These are phyloP conservation scores for Bombus confusus DNA, from an alignment of 1,140 invertebrate species.

Conservation along the genomic window DNA sequence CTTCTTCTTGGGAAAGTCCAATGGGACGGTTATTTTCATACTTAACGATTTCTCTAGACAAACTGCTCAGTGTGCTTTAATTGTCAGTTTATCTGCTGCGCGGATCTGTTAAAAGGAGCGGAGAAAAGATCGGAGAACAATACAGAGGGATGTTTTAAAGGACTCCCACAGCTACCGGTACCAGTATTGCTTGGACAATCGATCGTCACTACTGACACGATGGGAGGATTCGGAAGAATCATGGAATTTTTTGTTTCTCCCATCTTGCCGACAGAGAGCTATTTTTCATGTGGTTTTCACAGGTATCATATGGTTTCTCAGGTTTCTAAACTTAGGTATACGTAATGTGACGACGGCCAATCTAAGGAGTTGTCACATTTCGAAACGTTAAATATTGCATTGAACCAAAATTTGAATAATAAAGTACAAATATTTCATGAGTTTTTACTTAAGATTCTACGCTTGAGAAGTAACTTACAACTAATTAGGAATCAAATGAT, in stretches of 20 bases:
- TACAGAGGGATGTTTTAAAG: background rate
- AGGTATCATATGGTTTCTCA: background rate
- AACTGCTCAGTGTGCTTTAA: slow-evolving; percentile 15
- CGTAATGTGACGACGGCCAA: too few species aligned
- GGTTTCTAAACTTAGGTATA: background rate
- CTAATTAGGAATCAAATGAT: too few species aligned
- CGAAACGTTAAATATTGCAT: too few species aligned
- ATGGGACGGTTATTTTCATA: slow-evolving; percentile 1
- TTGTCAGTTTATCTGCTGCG: slow-evolving; percentile 29
- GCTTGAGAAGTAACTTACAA: too few species aligned
- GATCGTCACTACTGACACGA: slow-evolving; percentile 4
- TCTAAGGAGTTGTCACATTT: too few species aligned
- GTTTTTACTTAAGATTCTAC: too few species aligned
- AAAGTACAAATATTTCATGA: too few species aligned
- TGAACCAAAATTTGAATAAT: too few species aligned
- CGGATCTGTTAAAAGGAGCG: slow-evolving; percentile 33
- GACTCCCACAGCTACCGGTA: slow-evolving; percentile 39
- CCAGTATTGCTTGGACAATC: slow-evolving; percentile 32
- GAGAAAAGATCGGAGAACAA: slow-evolving; percentile 26
- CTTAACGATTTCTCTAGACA: slow-evolving; percentile 27
- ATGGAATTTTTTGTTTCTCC: slow-evolving; percentile 18
- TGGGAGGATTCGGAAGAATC: slow-evolving; percentile 7
- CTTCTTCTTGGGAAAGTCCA: background rate
- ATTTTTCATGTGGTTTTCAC: background rate
- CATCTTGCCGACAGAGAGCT: background rate